Conservation (phyloP, 2,113 vertebrate species). For the Stigmatopora nigra region DNA sequence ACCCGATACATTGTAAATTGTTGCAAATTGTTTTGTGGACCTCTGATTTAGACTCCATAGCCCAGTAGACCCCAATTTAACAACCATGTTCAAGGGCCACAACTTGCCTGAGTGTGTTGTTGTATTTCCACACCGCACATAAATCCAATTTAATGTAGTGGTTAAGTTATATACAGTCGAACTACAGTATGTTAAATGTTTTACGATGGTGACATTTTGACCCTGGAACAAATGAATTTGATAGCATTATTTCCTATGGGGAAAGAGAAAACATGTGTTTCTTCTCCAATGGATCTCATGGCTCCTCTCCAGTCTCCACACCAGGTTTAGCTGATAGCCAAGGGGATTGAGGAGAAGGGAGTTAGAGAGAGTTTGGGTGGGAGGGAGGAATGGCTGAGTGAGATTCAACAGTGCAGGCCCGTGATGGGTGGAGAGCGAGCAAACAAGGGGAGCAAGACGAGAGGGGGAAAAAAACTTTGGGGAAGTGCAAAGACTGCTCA, state of each 20-base stretch:
- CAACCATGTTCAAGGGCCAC: not conserved
- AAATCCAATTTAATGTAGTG: too few relatives aligned
- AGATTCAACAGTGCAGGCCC: slow-evolving; percentile 41
- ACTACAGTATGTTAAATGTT: not conserved
- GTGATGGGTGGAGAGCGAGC: slow-evolving; percentile 25
- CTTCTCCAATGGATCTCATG: slow-evolving; percentile 18
- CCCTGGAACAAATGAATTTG: not conserved
- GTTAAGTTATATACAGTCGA: too few relatives aligned
- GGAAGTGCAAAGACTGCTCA: slow-evolving; percentile 9
- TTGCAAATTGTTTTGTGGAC: not conserved
- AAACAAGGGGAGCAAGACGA: slow-evolving; percentile 17
- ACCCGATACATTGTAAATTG: too few relatives aligned
- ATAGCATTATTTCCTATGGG: not conserved
- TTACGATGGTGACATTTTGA: slow-evolving; percentile 13
- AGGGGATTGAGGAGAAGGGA: slow-evolving; percentile 10
- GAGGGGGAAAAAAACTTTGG: not conserved
- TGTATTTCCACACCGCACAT: not conserved
- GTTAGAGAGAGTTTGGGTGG: slow-evolving; percentile 1
- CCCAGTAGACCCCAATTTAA: not conserved
- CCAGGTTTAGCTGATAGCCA: slow-evolving; percentile 63
- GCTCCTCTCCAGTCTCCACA: slow-evolving; percentile 62
- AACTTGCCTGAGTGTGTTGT: slow-evolving; percentile 4
- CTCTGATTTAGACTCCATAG: too few relatives aligned
- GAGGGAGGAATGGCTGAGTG: slow-evolving; percentile 25
- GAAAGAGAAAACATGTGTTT: not conserved